Base-by-base conservation (phyloP, 2,113 vertebrate species). In the Serranochromis macrocephalus region DNA sequence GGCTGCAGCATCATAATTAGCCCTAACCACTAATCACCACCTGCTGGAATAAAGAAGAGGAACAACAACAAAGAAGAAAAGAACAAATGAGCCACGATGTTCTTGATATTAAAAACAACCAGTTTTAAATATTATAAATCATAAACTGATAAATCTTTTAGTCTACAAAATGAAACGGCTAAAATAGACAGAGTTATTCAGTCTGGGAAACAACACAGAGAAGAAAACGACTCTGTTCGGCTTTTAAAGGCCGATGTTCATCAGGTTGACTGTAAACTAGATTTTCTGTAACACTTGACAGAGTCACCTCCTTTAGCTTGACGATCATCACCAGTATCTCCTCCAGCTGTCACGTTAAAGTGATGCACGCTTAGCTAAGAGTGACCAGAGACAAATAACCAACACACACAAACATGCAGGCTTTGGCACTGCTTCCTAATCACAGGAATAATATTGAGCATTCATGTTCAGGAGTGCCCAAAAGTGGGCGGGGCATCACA, bases 1-100 rank as follows among this genome's bases (percentile, higher is more conserved):
- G 9, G 47, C 85, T 49, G 42, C 47, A 73, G 79, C 80, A 33
- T 87, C 73, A 55, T 89, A 83, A 91, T 87, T 73, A 81, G 58
- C 3, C 2, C 71, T 3, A 26, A 61, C 5, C 26, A 19, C 7
- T 84, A 71, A 89, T 91, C 68, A 89, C 40, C 90, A 84, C 85
- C 90, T 87, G 58, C 38, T 81, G 71, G 68, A 85, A 83, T 54
- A 85, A 85, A 85, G 66, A 79, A 2, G 12, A 79, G 53, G 61
- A 55, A 47, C 81, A 79, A 49, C 19, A 45, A 6, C 38, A 14
- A 51, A 19, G 84, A 19, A n/a, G 40, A 14, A 17, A 11, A 51
- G 13, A 47, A 36, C 16, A n/a, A 73, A 73, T 0, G 14, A 75
- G 40, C 21, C 21, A 16, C 4, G 3, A 38, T 9, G 19, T 3